Percentiles rank a stretch among this genome's conserved stretches.
Evolutionary conservation across 1,140 invertebrate genomes (phyloP).

Genomic region (Drosophila punjabiensis): DNA sequence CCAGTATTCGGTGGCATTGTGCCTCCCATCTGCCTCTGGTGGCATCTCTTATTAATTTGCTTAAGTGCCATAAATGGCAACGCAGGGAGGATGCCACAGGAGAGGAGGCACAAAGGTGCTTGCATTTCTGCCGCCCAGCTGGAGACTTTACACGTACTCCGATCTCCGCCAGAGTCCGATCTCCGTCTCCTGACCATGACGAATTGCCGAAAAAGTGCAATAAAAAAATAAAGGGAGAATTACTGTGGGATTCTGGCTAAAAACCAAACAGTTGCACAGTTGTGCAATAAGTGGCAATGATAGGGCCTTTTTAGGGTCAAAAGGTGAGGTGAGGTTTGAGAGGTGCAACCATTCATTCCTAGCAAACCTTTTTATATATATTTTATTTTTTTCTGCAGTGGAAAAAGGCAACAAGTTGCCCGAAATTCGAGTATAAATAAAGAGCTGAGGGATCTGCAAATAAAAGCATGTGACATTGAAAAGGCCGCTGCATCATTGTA

Average conservation of each 20-base stretch:
- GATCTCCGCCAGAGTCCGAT: constrained; percentile 3
- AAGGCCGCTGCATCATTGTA: not conserved
- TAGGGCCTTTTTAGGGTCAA: not conserved
- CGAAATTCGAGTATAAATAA: constrained; percentile 1
- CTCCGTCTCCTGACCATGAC: constrained; percentile 63
- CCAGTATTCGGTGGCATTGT: constrained; percentile 42
- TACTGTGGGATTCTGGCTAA: constrained; percentile 30
- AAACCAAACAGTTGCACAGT: constrained; percentile 9
- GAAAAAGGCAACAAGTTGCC: constrained; percentile 15
- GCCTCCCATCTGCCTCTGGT: constrained; percentile 23
- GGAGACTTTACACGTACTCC: constrained; percentile 67
- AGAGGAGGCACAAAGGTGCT: constrained; percentile 60
- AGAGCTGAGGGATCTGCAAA: constrained; percentile 22
- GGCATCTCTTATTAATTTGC: constrained; percentile 80
- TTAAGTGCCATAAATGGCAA: constrained; percentile 80
- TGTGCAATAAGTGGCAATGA: constrained; percentile 33
- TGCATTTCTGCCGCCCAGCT: constrained; percentile 65
- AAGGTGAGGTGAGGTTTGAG: not conserved
- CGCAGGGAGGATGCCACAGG: not conserved
- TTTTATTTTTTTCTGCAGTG: not conserved
- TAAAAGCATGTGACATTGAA: constrained; percentile 43
- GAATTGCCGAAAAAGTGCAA: constrained; percentile 58
- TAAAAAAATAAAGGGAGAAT: constrained; percentile 19
- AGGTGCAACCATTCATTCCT: constrained; percentile 1
- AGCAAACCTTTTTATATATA: not conserved